Conservation (phyloP, 1,140 invertebrate species). For the Ylistrum balloti region DNA sequence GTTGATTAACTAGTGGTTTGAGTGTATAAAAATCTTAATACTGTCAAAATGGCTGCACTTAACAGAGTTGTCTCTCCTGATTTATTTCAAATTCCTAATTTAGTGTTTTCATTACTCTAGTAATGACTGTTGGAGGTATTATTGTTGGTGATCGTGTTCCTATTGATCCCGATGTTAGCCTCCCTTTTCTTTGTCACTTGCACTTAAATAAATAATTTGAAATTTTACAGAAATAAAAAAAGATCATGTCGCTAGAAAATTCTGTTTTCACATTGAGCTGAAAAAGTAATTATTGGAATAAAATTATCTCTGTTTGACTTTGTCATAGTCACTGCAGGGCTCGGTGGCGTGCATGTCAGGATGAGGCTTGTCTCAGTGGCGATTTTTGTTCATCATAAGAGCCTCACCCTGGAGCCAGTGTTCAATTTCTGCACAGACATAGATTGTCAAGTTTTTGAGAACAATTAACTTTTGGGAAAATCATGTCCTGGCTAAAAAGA, state of each 20-base stretch:
- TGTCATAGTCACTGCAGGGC: not conserved
- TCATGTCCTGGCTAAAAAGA: not conserved
- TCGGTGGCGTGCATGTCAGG: not conserved
- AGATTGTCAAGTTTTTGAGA: not conserved
- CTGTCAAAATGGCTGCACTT: not conserved
- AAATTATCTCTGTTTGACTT: slow-evolving; percentile 1
- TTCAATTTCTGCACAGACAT: not conserved
- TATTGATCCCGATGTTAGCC: not conserved
- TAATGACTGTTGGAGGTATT: not conserved
- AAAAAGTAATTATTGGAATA: slow-evolving; percentile 18
- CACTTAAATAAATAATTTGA: slow-evolving; percentile 1
- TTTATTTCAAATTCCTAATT: not conserved
- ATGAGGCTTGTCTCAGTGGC: slow-evolving; percentile 16
- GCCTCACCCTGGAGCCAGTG: not conserved
- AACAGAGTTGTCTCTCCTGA: not conserved
- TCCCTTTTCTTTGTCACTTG: not conserved
- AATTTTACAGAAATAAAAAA: not conserved
- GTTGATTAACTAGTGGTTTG: not conserved
- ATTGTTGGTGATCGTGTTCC: not conserved
- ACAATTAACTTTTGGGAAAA: slow-evolving; percentile 20
- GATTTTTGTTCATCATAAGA: not conserved
- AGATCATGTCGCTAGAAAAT: not conserved
- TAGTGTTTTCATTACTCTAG: not conserved
- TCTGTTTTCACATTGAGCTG: not conserved
- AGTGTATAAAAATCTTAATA: not conserved